Evolutionary conservation across 2,113 vertebrate species (phyloP), one percentile per base, ranked within the genome.

Genomic region (Nibea albiflora): DNA sequence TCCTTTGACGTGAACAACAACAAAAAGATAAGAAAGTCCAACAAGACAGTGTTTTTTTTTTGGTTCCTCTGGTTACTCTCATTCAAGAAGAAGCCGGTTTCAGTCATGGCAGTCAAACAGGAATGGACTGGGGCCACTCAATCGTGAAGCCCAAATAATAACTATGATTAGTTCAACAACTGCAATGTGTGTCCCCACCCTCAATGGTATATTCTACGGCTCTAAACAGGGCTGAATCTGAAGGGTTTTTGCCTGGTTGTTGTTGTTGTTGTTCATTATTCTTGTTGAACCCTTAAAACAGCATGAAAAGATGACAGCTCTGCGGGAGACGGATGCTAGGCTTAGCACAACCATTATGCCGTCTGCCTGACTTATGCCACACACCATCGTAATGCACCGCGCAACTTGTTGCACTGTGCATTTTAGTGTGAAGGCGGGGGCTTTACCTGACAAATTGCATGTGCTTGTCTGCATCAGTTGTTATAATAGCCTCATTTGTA

Each of bases 401-500:
- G 39, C 28, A 26, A 61, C 76, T 12, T 50, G 4, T 14, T 60
- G 44, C n/a, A 52, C 71, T 26, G 68, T 11, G 12, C 5, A 69
- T 72, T 64, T 65, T 66, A n/a, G 26, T 67, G 57, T 76, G 52
- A 67, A 56, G 35, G 26, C 47, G 4, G 31, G 35, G 62, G 15
- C 31, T 70, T 65, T 9, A 16, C 19, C 44, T 50, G 61, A 88
- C 42, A 79, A 73, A 79, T 14, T 61, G 68, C 26, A 57, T 7
- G 20, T 10, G 44, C n/a, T 80, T 49, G 31, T 78, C 39, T 57
- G 44, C 26, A 49, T 6, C 16, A 20, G 2, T 54, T 81, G 65
- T 61, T 50, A 65, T 63, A 78, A 81, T 28, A 44, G 76, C 71
- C 68, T 50, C 20, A 68, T 83, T 26, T 50, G 63, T 72, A 22